phyloP scores from a whole-genome alignment of 2,888 invertebrate genomes.

The Balanococcus diminutus region DNA sequence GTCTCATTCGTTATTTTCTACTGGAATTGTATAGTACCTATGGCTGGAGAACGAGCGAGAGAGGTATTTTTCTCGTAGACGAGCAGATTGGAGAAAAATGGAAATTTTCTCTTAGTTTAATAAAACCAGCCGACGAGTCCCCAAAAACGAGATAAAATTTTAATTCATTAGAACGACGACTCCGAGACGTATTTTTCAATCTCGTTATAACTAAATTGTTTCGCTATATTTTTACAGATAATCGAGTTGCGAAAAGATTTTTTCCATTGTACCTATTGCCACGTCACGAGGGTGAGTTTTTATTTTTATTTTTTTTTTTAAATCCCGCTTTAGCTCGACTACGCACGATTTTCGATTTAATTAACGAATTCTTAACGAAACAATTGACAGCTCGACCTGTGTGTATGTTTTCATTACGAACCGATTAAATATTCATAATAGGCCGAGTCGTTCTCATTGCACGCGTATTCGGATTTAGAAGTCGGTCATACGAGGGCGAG shows the following conservation, averaged over 20 bases:
- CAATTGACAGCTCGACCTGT: neutral
- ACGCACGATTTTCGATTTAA: neutral
- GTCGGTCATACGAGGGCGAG: neutral
- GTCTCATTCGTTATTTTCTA: constrained; percentile 42
- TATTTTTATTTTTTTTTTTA: neutral
- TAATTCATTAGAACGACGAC: neutral
- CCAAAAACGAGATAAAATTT: neutral
- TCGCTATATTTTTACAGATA: neutral
- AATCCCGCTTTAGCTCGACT: too few species aligned
- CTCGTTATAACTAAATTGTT: constrained; percentile 7
- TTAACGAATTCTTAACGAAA: too few species aligned
- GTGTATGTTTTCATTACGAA: neutral
- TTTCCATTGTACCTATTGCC: neutral
- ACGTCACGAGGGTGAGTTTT: neutral
- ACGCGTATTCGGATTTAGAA: neutral
- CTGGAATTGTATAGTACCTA: neutral
- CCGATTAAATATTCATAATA: neutral
- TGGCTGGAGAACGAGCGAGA: neutral
- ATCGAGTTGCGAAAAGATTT: neutral
- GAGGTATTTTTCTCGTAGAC: neutral
- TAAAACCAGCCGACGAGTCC: neutral
- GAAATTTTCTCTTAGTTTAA: constrained; percentile 2
- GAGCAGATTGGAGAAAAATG: constrained; percentile 3
- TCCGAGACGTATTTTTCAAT: neutral
- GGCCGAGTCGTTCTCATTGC: neutral